phyloP scores from a whole-genome alignment of 2,113 vertebrate genomes.

The Xenopus borealis region DNA sequence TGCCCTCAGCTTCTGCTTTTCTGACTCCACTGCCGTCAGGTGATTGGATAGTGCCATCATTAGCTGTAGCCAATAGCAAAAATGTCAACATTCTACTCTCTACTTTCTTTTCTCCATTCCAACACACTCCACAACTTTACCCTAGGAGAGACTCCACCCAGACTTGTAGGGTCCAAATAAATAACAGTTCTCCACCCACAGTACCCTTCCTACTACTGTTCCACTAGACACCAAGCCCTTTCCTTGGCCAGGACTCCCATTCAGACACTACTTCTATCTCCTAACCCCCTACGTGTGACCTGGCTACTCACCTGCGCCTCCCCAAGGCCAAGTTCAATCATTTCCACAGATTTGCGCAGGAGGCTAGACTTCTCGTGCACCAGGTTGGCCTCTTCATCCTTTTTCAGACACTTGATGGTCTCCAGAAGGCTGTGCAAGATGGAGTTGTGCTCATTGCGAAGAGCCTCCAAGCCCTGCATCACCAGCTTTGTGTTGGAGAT shows the following conservation, averaged over 20 bases:
- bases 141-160: no score
- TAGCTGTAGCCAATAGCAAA: conserved; percentile 66
- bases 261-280: no score
- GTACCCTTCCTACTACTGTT: no score
- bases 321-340: conserved; percentile 94
- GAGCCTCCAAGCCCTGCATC: conserved; percentile 93
- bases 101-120: no score
- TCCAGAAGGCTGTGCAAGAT: conserved; percentile 95
- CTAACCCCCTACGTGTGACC: background rate
- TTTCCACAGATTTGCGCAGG: conserved; percentile 93
- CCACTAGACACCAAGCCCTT: no score
- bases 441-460: conserved; percentile 96
- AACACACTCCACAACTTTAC: no score
- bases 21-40: conserved; percentile 92
- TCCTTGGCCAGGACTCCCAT: no score
- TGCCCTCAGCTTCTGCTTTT: conserved; percentile 96
- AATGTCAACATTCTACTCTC: no score
- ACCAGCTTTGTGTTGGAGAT: conserved; percentile 95
- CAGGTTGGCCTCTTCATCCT: conserved; percentile 93
- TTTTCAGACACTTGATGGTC: conserved; percentile 96
- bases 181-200: no score
- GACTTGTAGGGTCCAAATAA: no score
- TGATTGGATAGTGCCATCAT: conserved; percentile 97
- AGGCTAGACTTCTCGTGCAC: conserved; percentile 96
- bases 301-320: conserved; percentile 86